These are phyloP conservation scores for Battus philenor DNA, from an alignment of 1,140 invertebrate species.

Conservation along the genomic window DNA sequence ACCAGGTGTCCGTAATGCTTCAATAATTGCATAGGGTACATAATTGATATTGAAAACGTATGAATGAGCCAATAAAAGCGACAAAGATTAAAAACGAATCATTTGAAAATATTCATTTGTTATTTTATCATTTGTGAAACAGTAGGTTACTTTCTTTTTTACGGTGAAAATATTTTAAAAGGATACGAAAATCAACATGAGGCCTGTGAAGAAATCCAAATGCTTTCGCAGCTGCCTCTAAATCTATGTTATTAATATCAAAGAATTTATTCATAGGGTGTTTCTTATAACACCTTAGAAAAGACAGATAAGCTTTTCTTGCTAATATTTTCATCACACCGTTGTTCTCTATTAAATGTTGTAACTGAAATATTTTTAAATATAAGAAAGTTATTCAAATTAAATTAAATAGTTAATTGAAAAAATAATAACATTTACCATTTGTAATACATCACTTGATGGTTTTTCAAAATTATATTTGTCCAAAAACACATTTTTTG, in stretches of 20 bases:
- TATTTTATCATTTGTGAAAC: no score
- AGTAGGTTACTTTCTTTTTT: no score
- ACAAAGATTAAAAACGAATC: no score
- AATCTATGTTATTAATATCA: slow-evolving; percentile 89
- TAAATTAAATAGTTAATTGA: not conserved
- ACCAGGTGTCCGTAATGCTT: no score
- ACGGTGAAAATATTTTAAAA: no score
- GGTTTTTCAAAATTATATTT: slow-evolving; percentile 89
- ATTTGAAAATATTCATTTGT: no score
- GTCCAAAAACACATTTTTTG: slow-evolving; percentile 91
- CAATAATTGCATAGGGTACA: no score
- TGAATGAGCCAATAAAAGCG: no score
- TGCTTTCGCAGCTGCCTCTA: slow-evolving; percentile 86
- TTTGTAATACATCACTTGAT: slow-evolving; percentile 42
- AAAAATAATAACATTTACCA: slow-evolving; percentile 30
- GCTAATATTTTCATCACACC: slow-evolving; percentile 94
- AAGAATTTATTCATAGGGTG: slow-evolving; percentile 93
- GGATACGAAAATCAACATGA: slow-evolving; percentile 87
- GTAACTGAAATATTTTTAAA: no score
- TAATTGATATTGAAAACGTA: no score
- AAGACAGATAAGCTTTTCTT: slow-evolving; percentile 94
- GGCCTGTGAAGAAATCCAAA: slow-evolving; percentile 94
- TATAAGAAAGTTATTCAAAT: no score
- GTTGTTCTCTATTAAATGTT: slow-evolving; percentile 91
- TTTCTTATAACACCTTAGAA: slow-evolving; percentile 93